phyloP scores from a whole-genome alignment of 2,888 invertebrate species.

The Hofmannophila pseudospretella region DNA sequence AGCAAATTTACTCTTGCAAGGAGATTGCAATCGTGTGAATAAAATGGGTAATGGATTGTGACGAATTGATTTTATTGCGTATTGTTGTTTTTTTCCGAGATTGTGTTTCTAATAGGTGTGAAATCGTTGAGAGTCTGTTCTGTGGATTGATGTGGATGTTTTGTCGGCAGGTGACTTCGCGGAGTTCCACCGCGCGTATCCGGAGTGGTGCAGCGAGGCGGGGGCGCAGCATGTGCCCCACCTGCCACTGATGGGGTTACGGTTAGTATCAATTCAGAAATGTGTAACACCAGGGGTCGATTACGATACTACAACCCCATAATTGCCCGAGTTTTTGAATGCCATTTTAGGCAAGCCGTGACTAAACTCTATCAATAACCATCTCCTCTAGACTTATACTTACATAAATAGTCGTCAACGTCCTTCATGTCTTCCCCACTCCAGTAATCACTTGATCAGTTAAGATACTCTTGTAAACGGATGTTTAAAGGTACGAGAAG shows the following conservation, averaged over 20 bases:
- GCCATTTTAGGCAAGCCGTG: too few relatives aligned
- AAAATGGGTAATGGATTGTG: slow-evolving; percentile 6
- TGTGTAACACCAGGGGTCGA: too few relatives aligned
- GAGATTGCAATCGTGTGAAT: slow-evolving; percentile 11
- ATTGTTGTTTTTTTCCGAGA: slow-evolving; percentile 6
- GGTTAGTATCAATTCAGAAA: slow-evolving; percentile 53
- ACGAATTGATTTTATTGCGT: slow-evolving; percentile 7
- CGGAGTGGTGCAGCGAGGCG: slow-evolving; percentile 93
- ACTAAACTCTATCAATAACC: too few relatives aligned
- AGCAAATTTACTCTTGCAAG: slow-evolving; percentile 12
- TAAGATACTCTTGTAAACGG: too few relatives aligned
- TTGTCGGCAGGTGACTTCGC: slow-evolving; percentile 88
- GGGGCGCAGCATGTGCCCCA: slow-evolving; percentile 80
- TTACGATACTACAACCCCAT: too few relatives aligned
- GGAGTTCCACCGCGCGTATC: slow-evolving; percentile 89
- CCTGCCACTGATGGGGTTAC: slow-evolving; percentile 76
- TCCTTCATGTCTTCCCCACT: too few relatives aligned
- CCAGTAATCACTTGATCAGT: too few relatives aligned
- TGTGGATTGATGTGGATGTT: slow-evolving; percentile 2
- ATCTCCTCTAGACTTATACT: too few relatives aligned
- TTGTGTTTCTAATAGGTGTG: slow-evolving; percentile 3
- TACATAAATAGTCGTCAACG: too few relatives aligned
- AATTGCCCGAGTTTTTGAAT: too few relatives aligned
- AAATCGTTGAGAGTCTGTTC: slow-evolving; percentile 7
- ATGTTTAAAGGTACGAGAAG: too few relatives aligned